A percentile compares a stretch with the other conserved stretches of the same genome.
These are phyloP conservation scores for Trachurus trachurus DNA, from an alignment of 2,797 vertebrate species.

Conservation along the genomic window DNA sequence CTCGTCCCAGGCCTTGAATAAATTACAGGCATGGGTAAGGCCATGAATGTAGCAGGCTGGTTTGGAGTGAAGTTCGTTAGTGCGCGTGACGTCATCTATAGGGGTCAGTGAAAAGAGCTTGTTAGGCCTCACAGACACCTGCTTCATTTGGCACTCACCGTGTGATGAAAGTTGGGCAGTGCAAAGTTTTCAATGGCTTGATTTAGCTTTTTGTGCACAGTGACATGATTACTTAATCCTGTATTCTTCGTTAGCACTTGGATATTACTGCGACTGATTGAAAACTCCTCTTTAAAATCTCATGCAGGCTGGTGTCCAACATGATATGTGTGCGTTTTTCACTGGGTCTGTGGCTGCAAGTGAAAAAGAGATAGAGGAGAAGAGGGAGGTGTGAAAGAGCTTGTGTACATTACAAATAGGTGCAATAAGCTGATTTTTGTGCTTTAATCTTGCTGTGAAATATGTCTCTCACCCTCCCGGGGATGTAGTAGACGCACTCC, in stretches of 20 bases:
- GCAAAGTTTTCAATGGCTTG: constrained; percentile 57
- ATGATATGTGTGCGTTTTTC: constrained; percentile 20
- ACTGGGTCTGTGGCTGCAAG: constrained; percentile 19
- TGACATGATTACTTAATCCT: constrained; percentile 35
- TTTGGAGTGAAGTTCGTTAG: constrained; percentile 82
- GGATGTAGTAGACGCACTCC: constrained; percentile 48
- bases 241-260: constrained; percentile 30
- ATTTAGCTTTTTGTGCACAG: constrained; percentile 55
- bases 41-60: constrained; percentile 77
- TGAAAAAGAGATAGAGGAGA: constrained; percentile 19
- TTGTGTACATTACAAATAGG: constrained; percentile 40
- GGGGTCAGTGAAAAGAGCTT: constrained; percentile 76
- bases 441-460: constrained; percentile 65
- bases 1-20: constrained; percentile 80
- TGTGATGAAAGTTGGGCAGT: constrained; percentile 60
- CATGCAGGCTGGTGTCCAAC: constrained; percentile 2
- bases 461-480: constrained; percentile 43
- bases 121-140: constrained; percentile 82
- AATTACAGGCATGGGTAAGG: constrained; percentile 79
- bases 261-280: constrained; percentile 29
- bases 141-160: constrained; percentile 75
- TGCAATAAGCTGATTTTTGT: constrained; percentile 48
- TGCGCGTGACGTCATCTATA: constrained; percentile 78
- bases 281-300: constrained; percentile 28
- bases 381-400: constrained; percentile 2